Evolutionary conservation across 2,888 invertebrate species (phyloP).

Genomic region (Drosophila mayaguana): DNA sequence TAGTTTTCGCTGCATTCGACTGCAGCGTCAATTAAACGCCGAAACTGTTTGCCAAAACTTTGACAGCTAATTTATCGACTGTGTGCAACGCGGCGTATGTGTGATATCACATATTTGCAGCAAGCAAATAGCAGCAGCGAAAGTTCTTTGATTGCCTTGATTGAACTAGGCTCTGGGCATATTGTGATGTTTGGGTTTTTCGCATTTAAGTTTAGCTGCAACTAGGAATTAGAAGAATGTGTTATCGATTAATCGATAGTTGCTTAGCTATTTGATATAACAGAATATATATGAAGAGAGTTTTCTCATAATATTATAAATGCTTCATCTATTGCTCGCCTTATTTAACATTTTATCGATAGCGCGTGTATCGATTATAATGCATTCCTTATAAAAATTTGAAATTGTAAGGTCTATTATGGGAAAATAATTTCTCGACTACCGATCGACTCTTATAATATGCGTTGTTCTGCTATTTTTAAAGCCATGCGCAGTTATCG

Average conservation of each 20-base stretch:
- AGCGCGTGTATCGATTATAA: background rate
- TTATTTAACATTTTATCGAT: background rate
- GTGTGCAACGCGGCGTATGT: constrained; percentile 23
- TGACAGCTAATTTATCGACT: constrained; percentile 49
- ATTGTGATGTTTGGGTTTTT: background rate
- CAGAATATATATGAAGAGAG: too few species aligned
- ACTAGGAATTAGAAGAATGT: too few species aligned
- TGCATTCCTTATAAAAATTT: background rate
- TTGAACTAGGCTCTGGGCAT: background rate
- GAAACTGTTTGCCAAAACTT: constrained; percentile 39
- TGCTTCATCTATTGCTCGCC: too few species aligned
- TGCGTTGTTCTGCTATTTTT: background rate
- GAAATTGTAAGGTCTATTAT: background rate
- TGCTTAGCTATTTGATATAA: too few species aligned
- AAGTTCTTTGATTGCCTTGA: background rate
- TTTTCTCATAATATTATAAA: too few species aligned
- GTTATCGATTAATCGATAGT: constrained; percentile 1
- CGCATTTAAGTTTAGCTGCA: background rate
- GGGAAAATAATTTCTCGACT: background rate
- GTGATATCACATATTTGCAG: constrained; percentile 7
- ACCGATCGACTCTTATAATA: background rate
- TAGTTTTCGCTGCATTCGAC: constrained; percentile 26
- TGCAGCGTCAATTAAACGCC: constrained; percentile 43
- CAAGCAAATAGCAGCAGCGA: constrained; percentile 15
- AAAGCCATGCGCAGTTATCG: too few species aligned